Base-by-base conservation (phyloP, 2,888 invertebrate genomes). In the Rhaphigaster nebulosa region DNA sequence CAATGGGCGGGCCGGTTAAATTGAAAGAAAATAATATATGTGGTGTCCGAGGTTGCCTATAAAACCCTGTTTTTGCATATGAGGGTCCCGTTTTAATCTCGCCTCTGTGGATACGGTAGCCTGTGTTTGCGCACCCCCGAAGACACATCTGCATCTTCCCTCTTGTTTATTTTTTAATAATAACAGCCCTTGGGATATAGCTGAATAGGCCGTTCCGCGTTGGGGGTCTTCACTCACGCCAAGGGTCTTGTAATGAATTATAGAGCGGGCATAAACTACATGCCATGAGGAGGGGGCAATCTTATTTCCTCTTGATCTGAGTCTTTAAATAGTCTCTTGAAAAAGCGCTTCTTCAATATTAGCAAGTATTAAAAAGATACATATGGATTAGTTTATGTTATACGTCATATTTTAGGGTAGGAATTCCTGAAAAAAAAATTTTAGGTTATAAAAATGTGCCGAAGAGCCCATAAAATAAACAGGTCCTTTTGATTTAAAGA, bases 1-100 rank as follows among this genome's bases (percentile, higher is more conserved):
- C 76, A 76, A 76, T 76, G 87, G 52, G 54, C 56, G 41, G 41
- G 45, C n/a, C 60, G 38, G 91, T 90, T 91, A 91, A 91, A 91
- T 91, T 91, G 91, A 91, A 91, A 91, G 91, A 91, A 91, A 91
- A 91, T 91, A 91, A 91, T 91, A 87, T 91, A 91, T 91, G 90
- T 90, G 91, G 91, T 91, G 91, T 91, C 91, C 91, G 91, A 89
- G 90, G 50, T n/a, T 91, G 87, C 87, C 91, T 90, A 91, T 91
- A 91, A 91, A 91, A 80, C 89, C 89, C 90, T 91, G 91, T 91
- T 91, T 91, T 91, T 91, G 91, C 91, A 91, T 91, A 90, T 87
- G 90, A 87, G 90, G 87, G 60, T 56, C 56, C 60, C 87, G 76
- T 76, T 76, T 76, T 76, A 76, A 76, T 76, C 76, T 76, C 76